These are phyloP conservation scores for Danio kyathit DNA, from an alignment of 2,797 vertebrate species.

Conservation along the genomic window DNA sequence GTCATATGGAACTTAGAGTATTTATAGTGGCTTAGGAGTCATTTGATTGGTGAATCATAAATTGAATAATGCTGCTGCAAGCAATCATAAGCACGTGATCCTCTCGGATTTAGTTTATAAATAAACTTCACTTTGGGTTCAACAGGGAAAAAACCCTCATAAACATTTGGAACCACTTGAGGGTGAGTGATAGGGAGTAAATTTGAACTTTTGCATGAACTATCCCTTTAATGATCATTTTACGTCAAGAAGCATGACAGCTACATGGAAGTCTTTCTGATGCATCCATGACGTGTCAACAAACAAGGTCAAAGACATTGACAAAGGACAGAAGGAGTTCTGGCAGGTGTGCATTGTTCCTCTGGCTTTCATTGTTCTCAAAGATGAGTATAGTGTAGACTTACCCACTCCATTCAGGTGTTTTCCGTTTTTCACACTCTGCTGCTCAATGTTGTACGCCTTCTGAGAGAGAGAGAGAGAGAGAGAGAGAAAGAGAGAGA, in stretches of 20 bases:
- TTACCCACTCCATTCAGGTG: conserved; percentile 78
- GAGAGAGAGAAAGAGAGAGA: background rate
- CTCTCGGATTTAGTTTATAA: too few relatives aligned
- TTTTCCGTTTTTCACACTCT: conserved; percentile 76
- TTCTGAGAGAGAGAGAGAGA: conserved; percentile 75
- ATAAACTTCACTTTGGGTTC: too few relatives aligned
- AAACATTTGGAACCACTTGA: too few relatives aligned
- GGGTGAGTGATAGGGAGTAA: too few relatives aligned
- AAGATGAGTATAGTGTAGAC: conserved; percentile 62
- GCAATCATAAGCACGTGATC: too few relatives aligned
- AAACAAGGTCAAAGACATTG: conserved; percentile 42
- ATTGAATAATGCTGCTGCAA: too few relatives aligned
- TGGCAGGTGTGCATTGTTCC: conserved; percentile 45
- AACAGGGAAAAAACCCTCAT: too few relatives aligned
- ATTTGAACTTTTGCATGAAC: too few relatives aligned
- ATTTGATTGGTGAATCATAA: too few relatives aligned
- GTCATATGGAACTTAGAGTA: too few relatives aligned
- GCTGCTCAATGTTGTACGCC: conserved; percentile 82
- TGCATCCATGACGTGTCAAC: conserved; percentile 13
- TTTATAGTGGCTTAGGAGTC: too few relatives aligned
- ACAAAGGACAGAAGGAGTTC: background rate
- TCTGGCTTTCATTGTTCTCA: conserved; percentile 50
- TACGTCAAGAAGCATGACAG: background rate
- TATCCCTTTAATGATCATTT: background rate
- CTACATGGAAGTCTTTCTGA: conserved; percentile 1